These are phyloP conservation scores for Pelusios castaneus DNA, from an alignment of 2,113 vertebrate species.

Conservation along the genomic window DNA sequence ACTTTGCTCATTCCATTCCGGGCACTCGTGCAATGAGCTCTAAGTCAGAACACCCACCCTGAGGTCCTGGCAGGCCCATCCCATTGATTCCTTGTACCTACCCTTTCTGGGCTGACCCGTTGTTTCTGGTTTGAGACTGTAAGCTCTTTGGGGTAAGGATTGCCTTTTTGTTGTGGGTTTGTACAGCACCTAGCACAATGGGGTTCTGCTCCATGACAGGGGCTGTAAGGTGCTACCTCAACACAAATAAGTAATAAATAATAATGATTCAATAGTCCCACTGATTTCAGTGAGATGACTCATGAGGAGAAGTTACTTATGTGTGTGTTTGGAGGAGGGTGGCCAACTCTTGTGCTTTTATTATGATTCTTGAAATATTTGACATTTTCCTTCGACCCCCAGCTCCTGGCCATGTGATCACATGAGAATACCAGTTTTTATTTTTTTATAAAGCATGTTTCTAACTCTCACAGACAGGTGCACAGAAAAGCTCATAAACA, in stretches of 20 bases:
- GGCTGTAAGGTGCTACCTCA: conserved; percentile 49
- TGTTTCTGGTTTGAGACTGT: conserved; percentile 39
- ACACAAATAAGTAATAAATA: conserved; percentile 68
- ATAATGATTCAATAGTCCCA: conserved; percentile 64
- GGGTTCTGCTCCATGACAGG: conserved; percentile 4
- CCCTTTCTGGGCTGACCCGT: conserved; percentile 55
- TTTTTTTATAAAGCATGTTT: conserved; percentile 5
- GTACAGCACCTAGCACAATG: conserved; percentile 38
- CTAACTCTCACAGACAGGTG: conserved; percentile 23
- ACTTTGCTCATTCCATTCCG: background rate
- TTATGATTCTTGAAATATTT: conserved; percentile 64
- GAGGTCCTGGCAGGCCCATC: background rate
- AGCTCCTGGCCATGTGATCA: conserved; percentile 43
- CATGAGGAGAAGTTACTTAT: conserved; percentile 68
- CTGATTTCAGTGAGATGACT: conserved; percentile 67
- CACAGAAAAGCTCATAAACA: conserved; percentile 42
- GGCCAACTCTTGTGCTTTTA: conserved; percentile 60
- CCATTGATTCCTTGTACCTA: background rate
- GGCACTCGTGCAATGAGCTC: background rate
- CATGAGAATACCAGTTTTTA: background rate
- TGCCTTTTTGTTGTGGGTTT: conserved; percentile 17
- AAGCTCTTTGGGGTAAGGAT: conserved; percentile 63
- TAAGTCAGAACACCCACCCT: conserved; percentile 39
- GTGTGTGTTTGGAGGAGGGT: background rate
- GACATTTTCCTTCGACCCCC: conserved; percentile 62